Evolutionary conservation across 1,140 invertebrate species (phyloP), one percentile per base, ranked within the genome.

Genomic region (Drosophila mauritiana): DNA sequence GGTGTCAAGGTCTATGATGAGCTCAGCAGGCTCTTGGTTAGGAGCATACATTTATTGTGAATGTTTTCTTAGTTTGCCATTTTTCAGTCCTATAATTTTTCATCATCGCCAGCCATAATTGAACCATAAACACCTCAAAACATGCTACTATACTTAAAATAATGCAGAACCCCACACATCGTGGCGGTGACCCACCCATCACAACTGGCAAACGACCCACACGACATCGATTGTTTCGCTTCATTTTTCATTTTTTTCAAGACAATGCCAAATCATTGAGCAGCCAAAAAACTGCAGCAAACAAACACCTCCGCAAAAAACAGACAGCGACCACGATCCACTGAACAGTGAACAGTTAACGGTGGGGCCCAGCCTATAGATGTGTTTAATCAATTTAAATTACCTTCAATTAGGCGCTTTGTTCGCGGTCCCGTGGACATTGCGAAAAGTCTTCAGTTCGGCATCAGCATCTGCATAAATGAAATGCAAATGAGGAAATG

Each of bases 351-450:
- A 37, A 27, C 27, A 43, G 15, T 43, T 17, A 20, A 45, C 42
- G 11, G 17, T 45, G 55, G 40, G 73, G 83, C 75, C 82, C 65
- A 88, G 69, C 75, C 79, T 88, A 86, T 39, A 72, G 75, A 83
- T 75, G 83, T 76, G 65, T 82, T 86, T 89, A 89, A 88, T 88
- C 84, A 89, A 88, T 88, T 88, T 83, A 89, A 83, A 88, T 88
- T 89, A 83, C 84, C 83, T 83, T 88, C 84, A 88, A 89, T 88
- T 88, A 89, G 84, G 75, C 67, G 65, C 62, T 86, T 88, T 83
- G 75, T 88, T 79, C 48, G 64, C 37, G 27, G 39, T 73, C 51
- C 17, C 51, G 12, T 48, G 68, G 43, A 55, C 64, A 75, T 88
- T 82, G 64, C 64, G 73, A 75, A 86, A 80, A 65, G 69, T 46